Conservation (phyloP, 2,113 vertebrate genomes). For the Albula glossodonta region DNA sequence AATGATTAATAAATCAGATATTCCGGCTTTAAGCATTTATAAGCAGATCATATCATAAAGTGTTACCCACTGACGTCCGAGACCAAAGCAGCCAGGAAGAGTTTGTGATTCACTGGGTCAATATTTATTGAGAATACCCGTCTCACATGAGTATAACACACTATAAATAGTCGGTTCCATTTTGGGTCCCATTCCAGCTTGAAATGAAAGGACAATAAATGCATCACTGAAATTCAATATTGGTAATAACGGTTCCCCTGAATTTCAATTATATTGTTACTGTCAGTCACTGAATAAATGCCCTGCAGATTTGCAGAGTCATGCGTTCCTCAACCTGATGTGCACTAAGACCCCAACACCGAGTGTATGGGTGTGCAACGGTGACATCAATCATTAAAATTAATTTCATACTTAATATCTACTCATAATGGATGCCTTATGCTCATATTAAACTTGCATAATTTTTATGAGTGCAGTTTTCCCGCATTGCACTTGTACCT, state of each 20-base stretch:
- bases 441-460: neutral
- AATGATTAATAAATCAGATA: neutral
- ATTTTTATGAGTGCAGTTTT: neutral
- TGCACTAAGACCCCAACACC: neutral
- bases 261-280: slow-evolving; percentile 25
- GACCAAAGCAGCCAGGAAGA: neutral
- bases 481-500: neutral
- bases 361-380: neutral
- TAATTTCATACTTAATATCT: neutral
- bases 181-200: neutral
- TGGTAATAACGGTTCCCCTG: neutral
- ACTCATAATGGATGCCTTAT: neutral
- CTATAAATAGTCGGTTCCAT: neutral
- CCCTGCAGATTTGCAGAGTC: slow-evolving; percentile 10
- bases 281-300: slow-evolving; percentile 18
- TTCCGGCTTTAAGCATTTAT: neutral
- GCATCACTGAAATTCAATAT: slow-evolving; percentile 27
- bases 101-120: neutral
- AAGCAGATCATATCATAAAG: neutral
- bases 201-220: slow-evolving; percentile 15
- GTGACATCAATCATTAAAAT: neutral
- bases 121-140: neutral
- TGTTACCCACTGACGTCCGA: neutral
- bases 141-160: neutral
- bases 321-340: neutral